Evolutionary conservation across 2,888 invertebrate genomes (phyloP), one percentile per base, ranked within the genome.

Genomic region (Morinoia aosen): DNA sequence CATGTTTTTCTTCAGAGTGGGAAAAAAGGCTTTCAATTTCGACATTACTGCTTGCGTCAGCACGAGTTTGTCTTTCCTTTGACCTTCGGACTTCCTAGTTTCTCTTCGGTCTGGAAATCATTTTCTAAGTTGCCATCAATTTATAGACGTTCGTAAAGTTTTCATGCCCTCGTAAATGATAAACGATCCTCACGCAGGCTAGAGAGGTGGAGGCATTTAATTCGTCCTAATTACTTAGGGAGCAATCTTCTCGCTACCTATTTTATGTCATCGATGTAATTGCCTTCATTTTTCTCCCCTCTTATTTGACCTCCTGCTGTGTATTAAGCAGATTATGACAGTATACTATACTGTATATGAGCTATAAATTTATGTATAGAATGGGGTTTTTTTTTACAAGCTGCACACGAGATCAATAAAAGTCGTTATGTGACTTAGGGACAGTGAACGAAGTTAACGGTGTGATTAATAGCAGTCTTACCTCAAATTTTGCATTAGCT

Each of bases 121-220:
- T 76, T 76, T 76, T 76, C 25, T 25, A 76, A 33, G 76, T 76
- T 76, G 33, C 25, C 33, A 33, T 19, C 25, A 76, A 76, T 76
- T 76, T 76, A 76, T 76, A 76, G 76, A 76, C 76, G 76, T 76
- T 76, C 33, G 76, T 76, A 76, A 76, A 76, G 76, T 76, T 76
- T 76, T 76, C 33, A 25, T 76, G 25, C 33, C 76, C 33, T 76
- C 76, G 76, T 76, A 33, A 76, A 76, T 76, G 19, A 76, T 76
- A 16, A 76, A 76, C 76, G 76, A 33, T 76, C 25, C 33, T 76
- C 16, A 33, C 25, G 76, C 76, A 76, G 76, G 25, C 76, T 76
- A 76, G 33, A 25, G 76, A 16, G 19, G 25, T 76, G 33, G 76
- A 76, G 25, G 33, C 25, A 25, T 76, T 76, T 3, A 25, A 61